These are phyloP conservation scores for Osmerus eperlanus DNA, from an alignment of 2,113 vertebrate genomes.

Conservation along the genomic window DNA sequence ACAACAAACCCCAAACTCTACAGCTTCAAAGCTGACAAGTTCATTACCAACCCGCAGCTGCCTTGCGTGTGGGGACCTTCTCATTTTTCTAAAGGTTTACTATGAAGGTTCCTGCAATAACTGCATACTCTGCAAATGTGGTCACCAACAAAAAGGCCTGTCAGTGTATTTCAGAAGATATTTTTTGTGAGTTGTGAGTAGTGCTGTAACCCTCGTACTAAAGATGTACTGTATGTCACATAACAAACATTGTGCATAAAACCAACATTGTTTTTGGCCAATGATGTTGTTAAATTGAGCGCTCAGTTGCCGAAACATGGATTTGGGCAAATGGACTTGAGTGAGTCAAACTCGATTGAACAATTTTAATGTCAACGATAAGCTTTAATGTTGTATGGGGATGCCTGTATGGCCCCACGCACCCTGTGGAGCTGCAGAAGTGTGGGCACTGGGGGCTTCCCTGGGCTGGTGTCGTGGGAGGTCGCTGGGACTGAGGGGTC, in stretches of 20 bases:
- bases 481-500: slow-evolving; percentile 20
- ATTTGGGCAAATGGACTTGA: slow-evolving; percentile 36
- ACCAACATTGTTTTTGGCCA: slow-evolving; percentile 7
- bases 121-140: slow-evolving; percentile 55
- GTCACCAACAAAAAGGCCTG: slow-evolving; percentile 5
- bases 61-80: slow-evolving; percentile 56
- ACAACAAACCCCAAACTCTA: slow-evolving; percentile 48
- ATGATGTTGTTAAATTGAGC: background rate
- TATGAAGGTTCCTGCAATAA: slow-evolving; percentile 53
- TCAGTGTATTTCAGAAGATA: slow-evolving; percentile 48
- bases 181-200: slow-evolving; percentile 14
- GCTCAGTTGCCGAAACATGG: slow-evolving; percentile 22
- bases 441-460: background rate
- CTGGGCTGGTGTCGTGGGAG: background rate
- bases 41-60: slow-evolving; percentile 64
- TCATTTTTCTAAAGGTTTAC: slow-evolving; percentile 41
- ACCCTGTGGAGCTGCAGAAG: background rate
- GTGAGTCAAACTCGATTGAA: slow-evolving; percentile 9
- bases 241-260: slow-evolving; percentile 26
- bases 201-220: slow-evolving; percentile 16
- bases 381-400: background rate
- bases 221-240: slow-evolving; percentile 18
- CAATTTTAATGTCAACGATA: background rate
- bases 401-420: background rate
- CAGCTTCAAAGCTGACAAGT: slow-evolving; percentile 65